phyloP scores from a whole-genome alignment of 1,140 invertebrate genomes.

The Plutomurus gul region DNA sequence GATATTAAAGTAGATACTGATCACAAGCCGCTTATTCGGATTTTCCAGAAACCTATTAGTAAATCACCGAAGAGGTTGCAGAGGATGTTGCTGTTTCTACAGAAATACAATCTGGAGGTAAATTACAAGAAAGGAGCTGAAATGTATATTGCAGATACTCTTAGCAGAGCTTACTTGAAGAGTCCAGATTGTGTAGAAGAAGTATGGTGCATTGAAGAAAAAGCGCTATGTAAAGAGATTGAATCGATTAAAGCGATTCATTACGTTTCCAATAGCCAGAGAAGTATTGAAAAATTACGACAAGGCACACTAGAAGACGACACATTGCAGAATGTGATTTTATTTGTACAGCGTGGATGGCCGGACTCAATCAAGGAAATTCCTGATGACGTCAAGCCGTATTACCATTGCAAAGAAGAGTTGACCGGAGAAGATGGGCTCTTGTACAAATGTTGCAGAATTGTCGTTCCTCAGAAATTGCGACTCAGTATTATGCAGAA shows the following conservation, averaged over 20 bases:
- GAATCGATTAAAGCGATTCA: neutral
- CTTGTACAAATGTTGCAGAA: neutral
- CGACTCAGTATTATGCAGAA: neutral
- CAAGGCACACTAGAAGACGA: neutral
- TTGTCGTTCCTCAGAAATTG: neutral
- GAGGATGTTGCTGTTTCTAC: slow-evolving; percentile 58
- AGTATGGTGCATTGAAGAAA: too few relatives aligned
- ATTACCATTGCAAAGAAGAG: neutral
- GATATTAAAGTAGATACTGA: slow-evolving; percentile 55
- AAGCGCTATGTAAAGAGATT: neutral
- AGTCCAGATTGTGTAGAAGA: too few relatives aligned
- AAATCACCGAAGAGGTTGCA: slow-evolving; percentile 58
- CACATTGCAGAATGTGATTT: neutral
- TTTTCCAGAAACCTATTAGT: slow-evolving; percentile 58
- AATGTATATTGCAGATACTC: slow-evolving; percentile 53
- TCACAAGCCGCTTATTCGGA: slow-evolving; percentile 56
- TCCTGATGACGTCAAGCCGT: neutral
- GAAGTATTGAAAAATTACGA: neutral
- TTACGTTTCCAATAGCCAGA: neutral
- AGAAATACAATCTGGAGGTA: slow-evolving; percentile 58
- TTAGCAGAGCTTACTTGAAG: slow-evolving; percentile 43
- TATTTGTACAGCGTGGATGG: neutral
- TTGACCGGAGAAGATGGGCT: neutral
- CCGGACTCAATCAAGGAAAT: neutral
- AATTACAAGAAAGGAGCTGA: slow-evolving; percentile 55